These are phyloP conservation scores for Benthosema pterotum DNA, from an alignment of 2,797 vertebrate species.

Conservation along the genomic window DNA sequence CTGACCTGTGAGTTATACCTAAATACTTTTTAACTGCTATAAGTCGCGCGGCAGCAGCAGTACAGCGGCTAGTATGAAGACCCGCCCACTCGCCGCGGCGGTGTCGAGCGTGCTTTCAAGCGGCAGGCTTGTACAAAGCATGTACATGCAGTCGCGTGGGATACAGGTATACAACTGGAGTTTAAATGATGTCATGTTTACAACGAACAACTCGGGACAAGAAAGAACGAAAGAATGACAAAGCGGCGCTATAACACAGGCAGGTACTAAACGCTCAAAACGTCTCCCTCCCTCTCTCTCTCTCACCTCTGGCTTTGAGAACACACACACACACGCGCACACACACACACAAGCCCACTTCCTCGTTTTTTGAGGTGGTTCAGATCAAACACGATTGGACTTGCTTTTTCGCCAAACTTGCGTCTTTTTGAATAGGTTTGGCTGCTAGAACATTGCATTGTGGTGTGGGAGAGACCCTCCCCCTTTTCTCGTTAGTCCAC, in stretches of 20 bases:
- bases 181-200: constrained; percentile 86
- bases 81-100: no score
- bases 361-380: no score
- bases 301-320: constrained; percentile 74
- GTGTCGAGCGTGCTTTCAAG: no score
- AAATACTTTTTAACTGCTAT: no score
- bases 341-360: no score
- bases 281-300: constrained; percentile 73
- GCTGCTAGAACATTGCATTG: constrained; percentile 65
- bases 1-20: constrained; percentile 76
- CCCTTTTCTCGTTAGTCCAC: constrained; percentile 46
- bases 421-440: constrained; percentile 66
- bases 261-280: constrained; percentile 68
- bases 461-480: constrained; percentile 62
- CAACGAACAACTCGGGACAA: constrained; percentile 55
- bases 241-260: constrained; percentile 40
- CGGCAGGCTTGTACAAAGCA: no score
- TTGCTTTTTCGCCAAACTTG: constrained; percentile 34
- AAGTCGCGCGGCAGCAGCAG: no score
- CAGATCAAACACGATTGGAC: constrained; percentile 40
- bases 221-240: no score
- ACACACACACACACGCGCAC: constrained; percentile 27
- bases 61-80: no score
- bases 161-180: no score
- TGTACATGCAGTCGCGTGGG: no score